Evolutionary conservation across 2,797 vertebrate species (phyloP).

Genomic region (Scolopax bukidnonensis): DNA sequence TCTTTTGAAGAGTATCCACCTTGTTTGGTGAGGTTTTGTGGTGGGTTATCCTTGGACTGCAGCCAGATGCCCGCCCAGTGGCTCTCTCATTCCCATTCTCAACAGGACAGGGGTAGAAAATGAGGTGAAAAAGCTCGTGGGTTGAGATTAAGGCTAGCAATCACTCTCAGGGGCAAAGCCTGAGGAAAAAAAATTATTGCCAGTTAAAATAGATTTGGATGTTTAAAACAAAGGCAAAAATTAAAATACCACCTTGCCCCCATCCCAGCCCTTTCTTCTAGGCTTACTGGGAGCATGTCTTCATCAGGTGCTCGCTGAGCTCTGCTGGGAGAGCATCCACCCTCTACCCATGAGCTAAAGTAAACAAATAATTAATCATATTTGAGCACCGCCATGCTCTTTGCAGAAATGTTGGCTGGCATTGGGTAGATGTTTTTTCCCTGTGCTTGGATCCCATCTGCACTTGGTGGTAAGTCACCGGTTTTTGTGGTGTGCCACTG

Average conservation of each 20-base stretch:
- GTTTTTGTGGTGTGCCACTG: neutral
- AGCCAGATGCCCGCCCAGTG: neutral
- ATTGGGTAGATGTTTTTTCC: neutral
- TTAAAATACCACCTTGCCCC: neutral
- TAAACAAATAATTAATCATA: neutral
- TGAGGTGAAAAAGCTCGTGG: neutral
- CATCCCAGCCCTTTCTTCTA: neutral
- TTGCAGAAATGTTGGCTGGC: neutral
- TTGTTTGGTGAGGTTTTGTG: neutral
- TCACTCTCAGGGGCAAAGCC: neutral
- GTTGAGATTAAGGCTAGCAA: neutral
- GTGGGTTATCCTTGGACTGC: neutral
- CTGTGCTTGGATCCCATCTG: neutral
- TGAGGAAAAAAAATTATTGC: neutral
- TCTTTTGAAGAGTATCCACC: neutral
- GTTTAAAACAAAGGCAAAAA: neutral
- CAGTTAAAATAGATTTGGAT: neutral
- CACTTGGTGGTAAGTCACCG: neutral
- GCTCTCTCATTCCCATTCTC: neutral
- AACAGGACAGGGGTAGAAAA: neutral
- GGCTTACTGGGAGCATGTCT: neutral
- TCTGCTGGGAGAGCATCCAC: neutral
- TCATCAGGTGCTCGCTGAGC: neutral
- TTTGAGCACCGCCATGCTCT: neutral
- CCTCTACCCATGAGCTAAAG: neutral